phyloP scores from a whole-genome alignment of 2,113 vertebrate species.

The Hylia prasina region DNA sequence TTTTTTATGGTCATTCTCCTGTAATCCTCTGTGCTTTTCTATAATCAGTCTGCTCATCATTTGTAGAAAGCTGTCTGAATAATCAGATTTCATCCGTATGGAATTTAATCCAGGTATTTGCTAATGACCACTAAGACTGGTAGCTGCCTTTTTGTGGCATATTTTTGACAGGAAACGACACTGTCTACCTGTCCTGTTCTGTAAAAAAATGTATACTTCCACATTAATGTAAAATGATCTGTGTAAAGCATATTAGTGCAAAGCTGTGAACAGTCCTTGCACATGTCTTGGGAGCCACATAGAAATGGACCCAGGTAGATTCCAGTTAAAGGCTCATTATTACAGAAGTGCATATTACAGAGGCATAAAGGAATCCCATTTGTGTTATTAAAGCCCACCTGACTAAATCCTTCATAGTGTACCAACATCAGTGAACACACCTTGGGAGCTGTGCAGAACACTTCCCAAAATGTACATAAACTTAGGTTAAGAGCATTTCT shows the following conservation, averaged over 20 bases:
- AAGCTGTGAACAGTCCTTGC: not conserved
- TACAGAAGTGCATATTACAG: not conserved
- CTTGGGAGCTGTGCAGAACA: not conserved
- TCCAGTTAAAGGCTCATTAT: not conserved
- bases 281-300: not conserved
- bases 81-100: not conserved
- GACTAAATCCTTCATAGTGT: not conserved
- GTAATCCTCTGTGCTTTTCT: constrained; percentile 23
- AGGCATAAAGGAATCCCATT: not conserved
- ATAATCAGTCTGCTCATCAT: constrained; percentile 29
- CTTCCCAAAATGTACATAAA: not conserved
- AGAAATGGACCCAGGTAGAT: not conserved
- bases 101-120: constrained; percentile 43
- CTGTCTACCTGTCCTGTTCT: not conserved
- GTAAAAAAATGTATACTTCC: not conserved
- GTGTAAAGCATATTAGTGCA: not conserved
- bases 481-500: not conserved
- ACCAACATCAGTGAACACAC: not conserved
- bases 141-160: not conserved
- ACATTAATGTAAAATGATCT: not conserved
- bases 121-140: not conserved
- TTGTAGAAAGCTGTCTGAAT: not conserved
- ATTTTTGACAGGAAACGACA: not conserved
- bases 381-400: not conserved
- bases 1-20: not conserved